Conservation (phyloP, 1,140 invertebrate species). For the Leptinotarsa defecta region DNA sequence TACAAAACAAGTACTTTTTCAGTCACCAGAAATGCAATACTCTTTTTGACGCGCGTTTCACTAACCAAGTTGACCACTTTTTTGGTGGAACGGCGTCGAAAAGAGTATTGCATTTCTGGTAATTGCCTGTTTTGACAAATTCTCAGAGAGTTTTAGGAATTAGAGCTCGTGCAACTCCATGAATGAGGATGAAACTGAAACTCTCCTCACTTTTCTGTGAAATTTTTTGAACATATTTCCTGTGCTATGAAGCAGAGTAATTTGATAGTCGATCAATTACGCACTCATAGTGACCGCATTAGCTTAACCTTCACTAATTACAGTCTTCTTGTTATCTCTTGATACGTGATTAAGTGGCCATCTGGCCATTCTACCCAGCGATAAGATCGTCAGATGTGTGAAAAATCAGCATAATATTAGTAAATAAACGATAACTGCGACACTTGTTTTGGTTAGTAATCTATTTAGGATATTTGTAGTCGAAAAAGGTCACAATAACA, state of each 20-base stretch:
- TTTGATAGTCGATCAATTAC: not conserved
- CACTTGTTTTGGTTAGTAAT: constrained; percentile 3
- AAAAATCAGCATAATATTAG: not conserved
- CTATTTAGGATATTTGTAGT: constrained; percentile 1
- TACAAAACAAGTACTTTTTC: too few species aligned
- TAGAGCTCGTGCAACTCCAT: too few species aligned
- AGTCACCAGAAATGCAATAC: too few species aligned
- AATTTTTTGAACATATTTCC: too few species aligned
- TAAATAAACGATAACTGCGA: constrained; percentile 1
- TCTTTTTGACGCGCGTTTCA: too few species aligned
- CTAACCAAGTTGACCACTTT: too few species aligned
- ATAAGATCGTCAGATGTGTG: not conserved
- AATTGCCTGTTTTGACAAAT: too few species aligned
- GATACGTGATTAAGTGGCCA: not conserved
- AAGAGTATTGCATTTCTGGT: too few species aligned
- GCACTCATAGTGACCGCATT: constrained; percentile 1
- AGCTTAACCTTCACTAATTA: not conserved
- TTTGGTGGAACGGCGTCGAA: too few species aligned
- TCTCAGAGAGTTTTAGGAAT: too few species aligned
- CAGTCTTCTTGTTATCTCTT: not conserved
- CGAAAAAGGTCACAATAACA: constrained; percentile 4
- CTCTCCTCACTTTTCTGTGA: too few species aligned
- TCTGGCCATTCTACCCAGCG: not conserved
- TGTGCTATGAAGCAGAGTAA: not conserved
- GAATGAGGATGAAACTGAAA: too few species aligned